Evolutionary conservation across 2,113 vertebrate genomes (phyloP), one percentile per base, ranked within the genome.

Genomic region (Bagarius yarrelli): DNA sequence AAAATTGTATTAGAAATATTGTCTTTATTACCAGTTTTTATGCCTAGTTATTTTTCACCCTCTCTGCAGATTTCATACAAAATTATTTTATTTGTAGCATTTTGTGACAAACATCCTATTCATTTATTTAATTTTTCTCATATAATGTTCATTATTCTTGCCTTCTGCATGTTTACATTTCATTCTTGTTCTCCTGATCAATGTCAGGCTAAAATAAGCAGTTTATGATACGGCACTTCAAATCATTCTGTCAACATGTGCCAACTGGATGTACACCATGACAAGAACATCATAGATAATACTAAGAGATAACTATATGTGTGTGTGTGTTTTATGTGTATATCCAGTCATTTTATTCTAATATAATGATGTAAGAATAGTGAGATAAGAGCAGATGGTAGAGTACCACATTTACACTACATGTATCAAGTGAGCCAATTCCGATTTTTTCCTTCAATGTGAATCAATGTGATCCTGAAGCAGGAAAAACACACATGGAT

Each of bases 281-380:
- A 59, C 5, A 57, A 57, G 53, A 55, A 47, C 57, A 71, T 18
- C 8, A 50, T n/a, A 81, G 79, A 77, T 81, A 47, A 76, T 4
- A 6, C 1, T 32, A 67, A 8, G 16, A 57, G 15, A 59, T 40
- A 27, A 19, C 53, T 36, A 11, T 23, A 3, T 66, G 34, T 67
- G 67, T 50, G 36, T 21, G 34, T 44, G 34, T 50, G 40, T 50
- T 8, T 70, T 8, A 15, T 9, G 44, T 30, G 8, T 27, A 6
- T 25, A 19, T 52, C 27, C 8, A 52, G 44, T 52, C 47, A 70
- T 50, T 50, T 27, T 23, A 50, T 5, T 9, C 52, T 52, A 15
- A 18, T 52, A 15, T 30, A 27, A 50, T 30, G 44, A 52, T 11
- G 5, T 69, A 27, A 27, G 14, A 69, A 25, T 23, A 71, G 19